phyloP scores from a whole-genome alignment of 2,888 invertebrate genomes.

The Yponomeuta evonymella region DNA sequence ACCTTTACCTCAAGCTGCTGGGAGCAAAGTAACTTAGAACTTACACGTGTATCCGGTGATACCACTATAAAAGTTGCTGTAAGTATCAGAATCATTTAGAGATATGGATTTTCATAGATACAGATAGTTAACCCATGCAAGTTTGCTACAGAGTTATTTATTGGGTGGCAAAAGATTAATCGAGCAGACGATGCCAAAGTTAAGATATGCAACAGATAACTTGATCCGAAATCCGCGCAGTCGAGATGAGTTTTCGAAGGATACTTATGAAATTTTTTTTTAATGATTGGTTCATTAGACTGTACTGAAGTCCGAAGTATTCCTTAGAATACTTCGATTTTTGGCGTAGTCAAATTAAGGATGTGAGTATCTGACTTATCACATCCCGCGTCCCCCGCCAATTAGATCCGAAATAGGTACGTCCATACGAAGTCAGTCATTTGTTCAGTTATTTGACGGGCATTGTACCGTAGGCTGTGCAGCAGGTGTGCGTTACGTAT shows the following conservation, averaged over 20 bases:
- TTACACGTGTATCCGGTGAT: neutral
- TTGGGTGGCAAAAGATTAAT: neutral
- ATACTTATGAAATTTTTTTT: too few species aligned
- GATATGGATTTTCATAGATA: neutral
- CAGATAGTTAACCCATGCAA: neutral
- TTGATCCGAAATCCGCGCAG: too few species aligned
- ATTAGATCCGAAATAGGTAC: too few species aligned
- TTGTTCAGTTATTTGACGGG: neutral
- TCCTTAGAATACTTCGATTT: too few species aligned
- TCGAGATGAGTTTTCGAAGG: too few species aligned
- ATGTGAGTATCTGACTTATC: too few species aligned
- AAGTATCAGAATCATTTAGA: conserved; percentile 5
- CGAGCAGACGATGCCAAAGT: neutral
- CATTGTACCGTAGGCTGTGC: neutral
- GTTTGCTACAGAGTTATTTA: neutral
- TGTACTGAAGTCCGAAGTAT: too few species aligned
- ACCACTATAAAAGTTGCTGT: conserved; percentile 9
- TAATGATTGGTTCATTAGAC: too few species aligned
- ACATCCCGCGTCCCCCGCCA: too few species aligned
- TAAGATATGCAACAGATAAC: neutral
- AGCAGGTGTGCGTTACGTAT: too few species aligned
- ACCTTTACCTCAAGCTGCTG: neutral
- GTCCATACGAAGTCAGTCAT: too few species aligned
- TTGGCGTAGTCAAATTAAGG: too few species aligned
- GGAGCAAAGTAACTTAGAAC: neutral